Conservation (phyloP, 2,797 vertebrate species). For the Phalloptychus januarius region DNA sequence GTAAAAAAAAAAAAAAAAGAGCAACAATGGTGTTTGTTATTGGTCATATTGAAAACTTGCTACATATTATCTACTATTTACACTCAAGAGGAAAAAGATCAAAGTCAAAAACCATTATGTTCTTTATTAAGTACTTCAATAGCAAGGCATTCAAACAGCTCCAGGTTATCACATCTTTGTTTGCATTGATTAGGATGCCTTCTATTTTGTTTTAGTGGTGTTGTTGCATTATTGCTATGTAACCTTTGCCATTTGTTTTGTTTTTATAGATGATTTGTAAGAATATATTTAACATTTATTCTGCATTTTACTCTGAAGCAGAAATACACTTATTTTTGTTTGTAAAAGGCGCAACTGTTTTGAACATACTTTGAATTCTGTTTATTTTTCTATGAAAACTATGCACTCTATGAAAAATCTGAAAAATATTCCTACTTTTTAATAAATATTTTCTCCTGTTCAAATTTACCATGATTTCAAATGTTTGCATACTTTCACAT, state of each 20-base stretch:
- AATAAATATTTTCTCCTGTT: constrained; percentile 56
- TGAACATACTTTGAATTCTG: neutral
- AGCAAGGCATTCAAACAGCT: neutral
- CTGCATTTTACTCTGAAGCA: constrained; percentile 10
- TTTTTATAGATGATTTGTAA: constrained; percentile 2
- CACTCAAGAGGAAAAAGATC: neutral
- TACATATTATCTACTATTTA: neutral
- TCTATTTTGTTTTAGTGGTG: constrained; percentile 8
- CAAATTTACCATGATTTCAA: constrained; percentile 16
- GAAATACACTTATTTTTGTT: neutral
- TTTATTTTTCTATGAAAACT: constrained; percentile 18
- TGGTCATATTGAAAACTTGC: neutral
- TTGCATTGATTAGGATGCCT: neutral
- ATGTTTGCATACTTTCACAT: constrained; percentile 7
- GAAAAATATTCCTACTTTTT: constrained; percentile 11
- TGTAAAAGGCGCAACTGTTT: constrained; percentile 1
- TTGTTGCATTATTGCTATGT: neutral
- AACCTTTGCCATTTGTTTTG: constrained; percentile 29
- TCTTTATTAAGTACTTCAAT: neutral
- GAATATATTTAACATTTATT: neutral
- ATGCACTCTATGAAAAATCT: constrained; percentile 17
- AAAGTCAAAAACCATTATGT: constrained; percentile 4
- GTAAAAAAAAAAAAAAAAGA: constrained; percentile 1
- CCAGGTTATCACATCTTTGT: neutral
- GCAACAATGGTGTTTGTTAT: constrained; percentile 12